Conservation (phyloP, 2,888 invertebrate genomes). For the Eupithecia pulchellata region DNA sequence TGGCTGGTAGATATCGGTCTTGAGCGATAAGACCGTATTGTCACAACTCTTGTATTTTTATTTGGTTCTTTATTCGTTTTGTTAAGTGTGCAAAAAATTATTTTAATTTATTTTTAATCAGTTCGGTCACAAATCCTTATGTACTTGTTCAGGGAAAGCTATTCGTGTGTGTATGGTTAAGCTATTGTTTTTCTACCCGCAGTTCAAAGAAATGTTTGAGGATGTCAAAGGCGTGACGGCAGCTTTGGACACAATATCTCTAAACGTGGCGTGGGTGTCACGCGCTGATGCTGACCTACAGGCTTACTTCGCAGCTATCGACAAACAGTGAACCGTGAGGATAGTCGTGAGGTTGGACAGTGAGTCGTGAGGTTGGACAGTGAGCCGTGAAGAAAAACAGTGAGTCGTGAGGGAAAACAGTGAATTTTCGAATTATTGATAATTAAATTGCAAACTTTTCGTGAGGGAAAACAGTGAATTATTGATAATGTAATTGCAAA, state of each 20-base stretch:
- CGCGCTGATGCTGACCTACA: conserved; percentile 83
- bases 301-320: conserved; percentile 64
- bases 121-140: no score
- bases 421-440: background rate
- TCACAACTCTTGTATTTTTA: no score
- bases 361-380: conserved; percentile 14
- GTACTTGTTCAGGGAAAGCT: no score
- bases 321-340: conserved; percentile 36
- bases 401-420: conserved; percentile 10
- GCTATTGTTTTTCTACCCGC: background rate
- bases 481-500: background rate
- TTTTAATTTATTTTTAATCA: no score
- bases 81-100: no score
- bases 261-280: conserved; percentile 93
- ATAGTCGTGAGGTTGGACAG: conserved; percentile 15
- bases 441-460: background rate
- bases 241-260: conserved; percentile 91
- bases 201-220: conserved; percentile 87
- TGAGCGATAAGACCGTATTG: no score
- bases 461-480: background rate
- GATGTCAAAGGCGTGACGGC: conserved; percentile 86
- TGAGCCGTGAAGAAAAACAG: no score
- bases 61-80: no score
- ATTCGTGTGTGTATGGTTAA: no score
- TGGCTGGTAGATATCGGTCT: no score